phyloP scores from a whole-genome alignment of 2,797 vertebrate species.

The Cephalopachus bancanus region DNA sequence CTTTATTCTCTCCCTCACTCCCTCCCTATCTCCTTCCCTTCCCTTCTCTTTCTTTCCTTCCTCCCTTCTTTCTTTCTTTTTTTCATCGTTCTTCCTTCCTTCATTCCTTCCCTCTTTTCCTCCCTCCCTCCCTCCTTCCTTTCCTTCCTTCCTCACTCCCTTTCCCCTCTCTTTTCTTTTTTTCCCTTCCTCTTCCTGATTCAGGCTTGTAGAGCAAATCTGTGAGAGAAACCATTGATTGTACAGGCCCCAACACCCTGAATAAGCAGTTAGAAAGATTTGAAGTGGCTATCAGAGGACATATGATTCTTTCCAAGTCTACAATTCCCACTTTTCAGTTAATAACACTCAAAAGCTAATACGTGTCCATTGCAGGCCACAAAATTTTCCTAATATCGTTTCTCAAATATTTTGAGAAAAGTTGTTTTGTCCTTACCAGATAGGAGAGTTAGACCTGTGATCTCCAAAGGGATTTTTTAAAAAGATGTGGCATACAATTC shows the following conservation, averaged over 20 bases:
- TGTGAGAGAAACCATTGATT: background rate
- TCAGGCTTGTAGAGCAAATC: background rate
- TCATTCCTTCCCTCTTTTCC: no score
- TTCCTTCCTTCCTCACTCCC: background rate
- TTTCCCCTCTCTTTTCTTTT: no score
- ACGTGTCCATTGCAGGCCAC: background rate
- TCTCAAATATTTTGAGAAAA: constrained; percentile 49
- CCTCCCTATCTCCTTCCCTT: rapidly evolving
- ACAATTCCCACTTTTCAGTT: background rate
- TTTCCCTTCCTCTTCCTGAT: background rate
- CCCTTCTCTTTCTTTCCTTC: no score
- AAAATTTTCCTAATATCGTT: constrained; percentile 25
- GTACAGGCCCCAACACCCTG: background rate
- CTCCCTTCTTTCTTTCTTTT: no score
- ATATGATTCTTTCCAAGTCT: background rate
- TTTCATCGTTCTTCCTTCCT: no score
- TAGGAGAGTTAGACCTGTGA: background rate
- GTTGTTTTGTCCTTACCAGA: background rate
- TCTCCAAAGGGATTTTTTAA: background rate
- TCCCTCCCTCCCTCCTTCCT: no score
- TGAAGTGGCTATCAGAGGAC: background rate
- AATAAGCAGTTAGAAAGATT: background rate
- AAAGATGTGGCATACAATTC: no score
- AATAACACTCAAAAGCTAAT: constrained; percentile 41
- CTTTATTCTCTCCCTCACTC: no score